A percentile compares a stretch with the other conserved stretches of the same genome.
Evolutionary conservation across 2,113 vertebrate species (phyloP).

Genomic region (Gorilla gorilla): DNA sequence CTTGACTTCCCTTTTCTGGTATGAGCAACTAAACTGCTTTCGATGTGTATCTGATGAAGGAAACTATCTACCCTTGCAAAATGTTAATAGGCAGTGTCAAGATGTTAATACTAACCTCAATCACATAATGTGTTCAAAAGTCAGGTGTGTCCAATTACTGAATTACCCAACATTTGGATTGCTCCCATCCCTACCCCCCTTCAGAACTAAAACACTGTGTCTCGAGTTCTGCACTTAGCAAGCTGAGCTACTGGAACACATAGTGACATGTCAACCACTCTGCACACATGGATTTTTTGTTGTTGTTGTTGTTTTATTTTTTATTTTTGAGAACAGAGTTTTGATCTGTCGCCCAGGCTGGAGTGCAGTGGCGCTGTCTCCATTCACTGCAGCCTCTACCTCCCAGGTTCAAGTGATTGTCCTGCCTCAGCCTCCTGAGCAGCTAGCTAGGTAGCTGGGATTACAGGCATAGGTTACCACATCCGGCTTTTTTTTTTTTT

Average conservation of each 20-base stretch:
- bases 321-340: no score
- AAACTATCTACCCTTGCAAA: background rate
- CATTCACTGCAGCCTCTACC: no score
- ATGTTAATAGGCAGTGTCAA: background rate
- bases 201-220: background rate
- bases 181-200: background rate
- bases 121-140: background rate
- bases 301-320: background rate
- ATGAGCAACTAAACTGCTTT: background rate
- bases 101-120: background rate
- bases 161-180: background rate
- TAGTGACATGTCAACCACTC: background rate
- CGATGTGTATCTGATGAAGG: background rate
- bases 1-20: slow-evolving; percentile 53
- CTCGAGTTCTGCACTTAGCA: background rate
- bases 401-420: no score
- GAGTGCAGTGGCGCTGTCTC: no score
- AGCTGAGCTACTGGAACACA: background rate
- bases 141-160: background rate
- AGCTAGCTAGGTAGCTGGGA: no score
- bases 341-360: no score
- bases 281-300: background rate
- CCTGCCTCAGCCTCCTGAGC: no score
- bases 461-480: no score
- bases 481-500: no score